Evolutionary conservation across 1,140 invertebrate genomes (phyloP).

Genomic region (Drosophila bocki): DNA sequence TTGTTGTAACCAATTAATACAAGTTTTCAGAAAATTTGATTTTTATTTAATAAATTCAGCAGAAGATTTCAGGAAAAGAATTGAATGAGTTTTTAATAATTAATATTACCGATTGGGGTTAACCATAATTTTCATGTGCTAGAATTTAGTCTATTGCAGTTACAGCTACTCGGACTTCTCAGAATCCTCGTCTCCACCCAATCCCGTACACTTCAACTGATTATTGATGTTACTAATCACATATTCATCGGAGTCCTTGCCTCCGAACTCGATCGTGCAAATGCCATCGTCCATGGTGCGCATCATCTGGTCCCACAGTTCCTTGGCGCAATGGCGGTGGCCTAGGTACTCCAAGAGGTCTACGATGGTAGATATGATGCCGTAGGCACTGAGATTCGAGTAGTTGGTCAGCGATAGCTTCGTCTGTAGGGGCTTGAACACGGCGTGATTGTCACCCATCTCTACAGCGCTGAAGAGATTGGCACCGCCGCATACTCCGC

Average conservation of each 20-base stretch:
- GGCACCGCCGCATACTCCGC: constrained; percentile 69
- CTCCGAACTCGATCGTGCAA: constrained; percentile 65
- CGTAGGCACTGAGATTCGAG: constrained; percentile 68
- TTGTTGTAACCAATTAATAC: constrained; percentile 6
- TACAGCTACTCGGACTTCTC: neutral
- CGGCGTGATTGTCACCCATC: constrained; percentile 62
- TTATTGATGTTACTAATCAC: constrained; percentile 76
- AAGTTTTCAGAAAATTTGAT: neutral
- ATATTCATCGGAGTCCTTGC: constrained; percentile 62
- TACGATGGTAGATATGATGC: constrained; percentile 65
- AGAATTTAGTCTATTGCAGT: neutral
- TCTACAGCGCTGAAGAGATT: constrained; percentile 71
- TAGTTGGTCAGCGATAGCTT: constrained; percentile 74
- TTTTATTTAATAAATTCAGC: neutral
- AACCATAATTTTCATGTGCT: neutral
- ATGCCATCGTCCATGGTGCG: constrained; percentile 65
- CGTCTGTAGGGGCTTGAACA: constrained; percentile 75
- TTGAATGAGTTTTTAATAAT: neutral
- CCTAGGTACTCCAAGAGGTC: constrained; percentile 64
- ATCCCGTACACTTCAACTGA: constrained; percentile 44
- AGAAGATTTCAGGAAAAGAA: neutral
- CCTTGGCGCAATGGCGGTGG: constrained; percentile 33
- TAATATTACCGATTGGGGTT: too few relatives aligned
- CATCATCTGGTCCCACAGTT: constrained; percentile 54
- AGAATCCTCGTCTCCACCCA: neutral